Evolutionary conservation across 2,888 invertebrate genomes (phyloP).

Genomic region (Argyresthia albistria): DNA sequence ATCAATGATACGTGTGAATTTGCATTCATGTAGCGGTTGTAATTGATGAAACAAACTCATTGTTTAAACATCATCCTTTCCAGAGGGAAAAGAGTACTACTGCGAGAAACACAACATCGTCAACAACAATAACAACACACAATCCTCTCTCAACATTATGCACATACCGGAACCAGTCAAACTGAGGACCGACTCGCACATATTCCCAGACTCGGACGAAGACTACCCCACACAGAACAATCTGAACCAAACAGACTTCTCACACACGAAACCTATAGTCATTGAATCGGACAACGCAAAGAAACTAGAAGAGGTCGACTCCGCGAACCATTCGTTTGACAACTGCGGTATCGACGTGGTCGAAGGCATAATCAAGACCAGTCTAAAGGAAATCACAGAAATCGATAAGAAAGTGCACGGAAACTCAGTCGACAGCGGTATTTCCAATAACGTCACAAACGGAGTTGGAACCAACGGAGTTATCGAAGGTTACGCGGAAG

Average conservation of each 20-base stretch:
- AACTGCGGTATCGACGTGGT: slow-evolving; percentile 50
- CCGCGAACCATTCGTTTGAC: slow-evolving; percentile 59
- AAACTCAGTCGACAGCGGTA: slow-evolving; percentile 59
- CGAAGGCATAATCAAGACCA: slow-evolving; percentile 40
- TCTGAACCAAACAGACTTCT: slow-evolving; percentile 60
- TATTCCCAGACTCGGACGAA: slow-evolving; percentile 54
- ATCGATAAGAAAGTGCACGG: slow-evolving; percentile 43
- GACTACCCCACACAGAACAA: slow-evolving; percentile 61
- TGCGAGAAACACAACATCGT: slow-evolving; percentile 60
- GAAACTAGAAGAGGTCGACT: slow-evolving; percentile 42
- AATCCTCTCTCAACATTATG: slow-evolving; percentile 52
- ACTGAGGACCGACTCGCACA: slow-evolving; percentile 35
- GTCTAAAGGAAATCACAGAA: slow-evolving; percentile 24
- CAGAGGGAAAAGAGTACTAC: slow-evolving; percentile 63
- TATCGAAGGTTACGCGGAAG: slow-evolving; percentile 18
- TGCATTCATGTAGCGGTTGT: too few relatives aligned
- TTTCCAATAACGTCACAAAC: slow-evolving; percentile 42
- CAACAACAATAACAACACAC: slow-evolving; percentile 32
- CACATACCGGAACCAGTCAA: slow-evolving; percentile 59
- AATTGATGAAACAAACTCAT: neutral
- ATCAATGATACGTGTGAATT: too few relatives aligned
- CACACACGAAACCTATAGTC: slow-evolving; percentile 57
- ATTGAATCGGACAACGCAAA: slow-evolving; percentile 48
- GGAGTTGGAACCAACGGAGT: slow-evolving; percentile 21
- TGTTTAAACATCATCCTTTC: slow-evolving; percentile 10